Base-by-base conservation (phyloP, 2,113 vertebrate species). In the Perca fluviatilis region DNA sequence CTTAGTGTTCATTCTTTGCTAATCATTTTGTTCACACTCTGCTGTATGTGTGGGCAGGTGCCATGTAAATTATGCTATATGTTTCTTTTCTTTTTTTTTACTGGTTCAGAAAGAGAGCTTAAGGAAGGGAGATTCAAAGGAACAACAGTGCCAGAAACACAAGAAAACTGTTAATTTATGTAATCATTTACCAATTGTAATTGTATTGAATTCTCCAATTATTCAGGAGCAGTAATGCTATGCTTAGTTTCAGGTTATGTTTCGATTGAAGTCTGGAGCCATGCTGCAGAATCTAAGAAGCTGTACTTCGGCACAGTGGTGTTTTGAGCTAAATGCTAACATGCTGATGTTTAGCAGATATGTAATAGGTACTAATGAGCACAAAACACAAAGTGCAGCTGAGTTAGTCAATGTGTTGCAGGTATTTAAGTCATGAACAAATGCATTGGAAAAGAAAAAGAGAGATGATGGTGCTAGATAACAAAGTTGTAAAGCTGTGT, bases 31-130 rank as follows among this genome's bases (percentile, higher is more conserved):
- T 71, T 74, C 63, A 85, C 82, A 61, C 64, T 21, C 23, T 30
- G 65, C 56, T 79, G 12, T 75, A 0, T 75, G 77, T 86, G 80
- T 87, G 80, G 77, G 79, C 66, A 61, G 58, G n/a, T 19, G 61
- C 27, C 49, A 49, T 73, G 43, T 21, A 21, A 76, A 69, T 61
- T 4, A 79, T 60, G 58, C 36, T 47, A 16, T 6, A 53, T 60
- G 16, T 46, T 12, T 33, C 49, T 40, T 2, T 40, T 27, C 2
- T 27, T 27, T 40, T 67, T 36, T 66, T 51, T 66, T 69, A 43
- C 70, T 30, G 53, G 3, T 63, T 62, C 15, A 74, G 13, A 71
- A 25, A 43, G 27, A 13, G 16, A 27, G 33, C 21, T 76, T n/a
- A 76, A 36, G 36, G 58, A 54, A 62, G 23, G 58, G 30, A 49